Evolutionary conservation across 2,888 invertebrate genomes (phyloP), one percentile per base, ranked within the genome.

Genomic region (Shargacucullia verbasci): DNA sequence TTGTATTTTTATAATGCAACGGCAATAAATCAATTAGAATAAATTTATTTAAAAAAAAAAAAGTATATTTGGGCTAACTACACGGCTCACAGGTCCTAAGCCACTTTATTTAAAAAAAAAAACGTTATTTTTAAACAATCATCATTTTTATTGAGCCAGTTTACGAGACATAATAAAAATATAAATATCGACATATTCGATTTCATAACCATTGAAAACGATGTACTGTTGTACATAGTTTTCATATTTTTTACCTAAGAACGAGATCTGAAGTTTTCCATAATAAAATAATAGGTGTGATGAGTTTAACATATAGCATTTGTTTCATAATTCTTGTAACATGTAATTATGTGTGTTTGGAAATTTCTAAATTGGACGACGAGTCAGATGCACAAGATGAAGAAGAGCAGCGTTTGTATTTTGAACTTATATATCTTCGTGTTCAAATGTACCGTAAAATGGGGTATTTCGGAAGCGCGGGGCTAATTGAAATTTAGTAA

Each of bases 141-240:
- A 11, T 25, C 5, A 5, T 27, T 14, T 37, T 62, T 52, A 53
- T 48, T 33, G 13, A 11, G 31, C 8, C 27, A 15, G 7, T 49
- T 70, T 67, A 64, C n/a, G 65, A 69, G 14, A 34, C 11, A 9
- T 33, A 49, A 70, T 53, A 64, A 59, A 50, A 69, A 40, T 6
- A 39, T 44, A 38, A 33, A 11, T 35, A 70, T 70, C 53, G 38
- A n/a, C n/a, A n/a, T n/a, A n/a, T n/a, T n/a, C n/a, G 7, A 49
- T 64, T 67, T 41, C n/a, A 33, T 25, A 53, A 37, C 31, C 15
- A 10, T 20, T 8, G 25, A 13, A 39, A n/a, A n/a, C n/a, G n/a
- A n/a, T n/a, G n/a, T n/a, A n/a, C n/a, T n/a, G n/a, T n/a, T n/a
- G 44, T 13, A 27, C 12, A 2, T n/a, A 7, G 35, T 31, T 39